Evolutionary conservation across 1,140 invertebrate genomes (phyloP).

Genomic region (Pseudobourletiella spinata): DNA sequence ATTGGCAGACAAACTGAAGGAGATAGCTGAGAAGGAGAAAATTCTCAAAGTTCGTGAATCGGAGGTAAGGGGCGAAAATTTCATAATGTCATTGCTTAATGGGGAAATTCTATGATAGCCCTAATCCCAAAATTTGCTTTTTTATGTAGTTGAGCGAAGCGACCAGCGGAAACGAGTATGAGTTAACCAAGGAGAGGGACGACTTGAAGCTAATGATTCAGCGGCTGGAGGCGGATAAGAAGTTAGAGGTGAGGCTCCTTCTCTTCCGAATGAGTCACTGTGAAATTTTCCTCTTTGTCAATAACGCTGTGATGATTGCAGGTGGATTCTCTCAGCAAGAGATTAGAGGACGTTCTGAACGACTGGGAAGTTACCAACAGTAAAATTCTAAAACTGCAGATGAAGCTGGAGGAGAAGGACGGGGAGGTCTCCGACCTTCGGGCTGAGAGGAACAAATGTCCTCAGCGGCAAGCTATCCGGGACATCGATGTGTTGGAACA

Average conservation of each 20-base stretch:
- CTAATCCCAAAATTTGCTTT: no score
- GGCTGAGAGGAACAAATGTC: background rate
- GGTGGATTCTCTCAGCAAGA: no score
- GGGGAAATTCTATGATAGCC: background rate
- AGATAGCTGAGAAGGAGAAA: background rate
- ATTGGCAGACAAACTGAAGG: background rate
- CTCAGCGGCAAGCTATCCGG: background rate
- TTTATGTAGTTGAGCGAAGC: background rate
- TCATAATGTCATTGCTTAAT: background rate
- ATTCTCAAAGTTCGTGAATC: background rate
- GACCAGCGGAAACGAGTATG: background rate
- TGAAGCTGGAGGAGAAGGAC: constrained; percentile 16
- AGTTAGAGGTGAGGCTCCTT: background rate
- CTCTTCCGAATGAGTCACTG: no score
- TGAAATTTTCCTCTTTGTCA: no score
- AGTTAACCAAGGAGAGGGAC: background rate
- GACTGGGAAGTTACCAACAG: constrained; percentile 1
- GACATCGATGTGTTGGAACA: constrained; percentile 13
- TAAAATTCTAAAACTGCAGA: constrained; percentile 9
- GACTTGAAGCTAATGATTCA: background rate
- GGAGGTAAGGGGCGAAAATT: background rate
- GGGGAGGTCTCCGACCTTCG: constrained; percentile 5
- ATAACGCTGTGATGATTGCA: no score
- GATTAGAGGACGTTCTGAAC: background rate
- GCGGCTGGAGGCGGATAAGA: background rate